A percentile compares a stretch with the other conserved stretches of the same genome.
These are phyloP conservation scores for Plectropomus leopardus DNA, from an alignment of 2,113 vertebrate genomes.

Conservation along the genomic window DNA sequence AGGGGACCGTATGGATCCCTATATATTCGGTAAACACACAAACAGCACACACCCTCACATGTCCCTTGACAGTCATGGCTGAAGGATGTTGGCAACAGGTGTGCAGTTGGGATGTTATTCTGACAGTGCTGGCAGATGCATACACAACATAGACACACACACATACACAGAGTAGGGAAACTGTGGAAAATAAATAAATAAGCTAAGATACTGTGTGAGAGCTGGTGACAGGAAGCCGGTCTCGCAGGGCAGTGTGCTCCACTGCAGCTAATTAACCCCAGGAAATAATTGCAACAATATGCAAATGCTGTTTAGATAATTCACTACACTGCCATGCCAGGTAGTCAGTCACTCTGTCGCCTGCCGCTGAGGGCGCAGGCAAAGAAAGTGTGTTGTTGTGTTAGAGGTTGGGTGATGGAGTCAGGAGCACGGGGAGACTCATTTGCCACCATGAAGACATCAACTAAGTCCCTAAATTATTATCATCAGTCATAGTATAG, in stretches of 20 bases:
- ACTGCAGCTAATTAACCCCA: slow-evolving; percentile 98
- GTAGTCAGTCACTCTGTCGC: slow-evolving; percentile 91
- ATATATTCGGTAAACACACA: slow-evolving; percentile 67
- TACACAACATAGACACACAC: slow-evolving; percentile 48
- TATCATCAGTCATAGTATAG: background rate
- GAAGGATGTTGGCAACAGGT: slow-evolving; percentile 89
- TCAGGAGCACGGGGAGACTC: slow-evolving; percentile 10
- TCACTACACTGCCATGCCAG: slow-evolving; percentile 91
- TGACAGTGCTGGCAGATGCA: slow-evolving; percentile 88
- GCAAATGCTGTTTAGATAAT: slow-evolving; percentile 98
- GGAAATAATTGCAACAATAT: slow-evolving; percentile 99
- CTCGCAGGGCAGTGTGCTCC: slow-evolving; percentile 93
- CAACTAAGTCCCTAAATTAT: background rate
- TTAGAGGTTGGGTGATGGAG: slow-evolving; percentile 12
- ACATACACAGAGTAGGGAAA: slow-evolving; percentile 34
- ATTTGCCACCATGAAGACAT: slow-evolving; percentile 36
- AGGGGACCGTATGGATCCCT: slow-evolving; percentile 64
- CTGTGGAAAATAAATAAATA: slow-evolving; percentile 72
- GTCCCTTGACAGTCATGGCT: slow-evolving; percentile 77
- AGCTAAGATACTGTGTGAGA: slow-evolving; percentile 85
- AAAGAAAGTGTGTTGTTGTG: slow-evolving; percentile 31
- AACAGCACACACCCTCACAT: slow-evolving; percentile 59
- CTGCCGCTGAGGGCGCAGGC: slow-evolving; percentile 71
- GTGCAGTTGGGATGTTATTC: slow-evolving; percentile 80
- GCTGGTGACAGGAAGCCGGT: slow-evolving; percentile 92